Evolutionary conservation across 2,113 vertebrate species (phyloP), one percentile per base, ranked within the genome.

Genomic region (Carassius gibelio): DNA sequence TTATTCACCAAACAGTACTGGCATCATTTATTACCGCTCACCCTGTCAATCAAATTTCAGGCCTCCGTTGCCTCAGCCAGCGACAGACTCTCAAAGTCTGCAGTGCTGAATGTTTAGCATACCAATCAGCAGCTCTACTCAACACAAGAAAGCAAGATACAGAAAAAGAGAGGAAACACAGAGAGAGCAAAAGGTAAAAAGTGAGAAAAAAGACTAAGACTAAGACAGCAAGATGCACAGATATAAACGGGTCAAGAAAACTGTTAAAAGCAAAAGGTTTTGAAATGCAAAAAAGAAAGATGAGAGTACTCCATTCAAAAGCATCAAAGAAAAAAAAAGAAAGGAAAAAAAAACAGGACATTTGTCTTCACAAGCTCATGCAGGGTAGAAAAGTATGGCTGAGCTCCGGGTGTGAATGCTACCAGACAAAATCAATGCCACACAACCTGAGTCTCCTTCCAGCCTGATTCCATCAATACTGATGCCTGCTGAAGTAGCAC

Each of bases 1-100:
- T 90, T 80, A 79, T 90, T 88, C 74, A 50, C 85, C 86, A 84
- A 86, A 83, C 21, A 76, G 75, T 81, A 17, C 71, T 9, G 19
- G 85, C 84, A 72, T 87, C 87, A 90, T 93, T 92, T 90, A 90
- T 92, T 91, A 90, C 89, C 66, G n/a, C n/a, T 91, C 87, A 86
- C 75, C 86, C 83, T 92, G 89, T 91, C 92, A 92, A 87, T 91
- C 87, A 90, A 90, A 86, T 75, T 81, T 69, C 86, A 59, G 38
- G n/a, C 50, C 64, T 81, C 34, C 34, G 3, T 91, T 84, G 50
- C 45, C 45, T 26, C 75, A 83, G 21, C 68, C 55, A 36, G 68
- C 74, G 59, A 75, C 17, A 81, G 68, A 64, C 50, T 69, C 6
- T 59, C 0, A 74, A 81, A 42, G 50, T 82, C 84, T 84, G 83